Conservation (phyloP, 2,113 vertebrate species). For the Microcebus murinus region DNA sequence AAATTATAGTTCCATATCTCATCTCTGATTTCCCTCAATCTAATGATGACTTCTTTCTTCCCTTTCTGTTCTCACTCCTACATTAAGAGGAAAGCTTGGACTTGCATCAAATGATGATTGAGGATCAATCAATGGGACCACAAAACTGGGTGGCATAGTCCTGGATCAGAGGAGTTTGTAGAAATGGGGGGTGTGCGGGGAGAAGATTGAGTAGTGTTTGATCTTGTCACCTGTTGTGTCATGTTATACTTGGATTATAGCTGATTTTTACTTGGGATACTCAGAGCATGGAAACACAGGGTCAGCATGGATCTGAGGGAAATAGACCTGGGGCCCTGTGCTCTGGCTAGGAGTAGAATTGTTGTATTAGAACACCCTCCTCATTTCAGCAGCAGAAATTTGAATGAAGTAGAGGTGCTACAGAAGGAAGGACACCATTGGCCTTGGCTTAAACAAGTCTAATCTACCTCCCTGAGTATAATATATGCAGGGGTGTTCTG, state of each 20-base stretch:
- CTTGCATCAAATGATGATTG: background rate
- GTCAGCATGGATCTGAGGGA: background rate
- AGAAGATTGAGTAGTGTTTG: background rate
- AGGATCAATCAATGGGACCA: background rate
- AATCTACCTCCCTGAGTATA: background rate
- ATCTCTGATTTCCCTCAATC: background rate
- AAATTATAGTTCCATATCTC: background rate
- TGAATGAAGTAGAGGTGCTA: background rate
- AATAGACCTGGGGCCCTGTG: background rate
- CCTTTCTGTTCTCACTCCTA: background rate
- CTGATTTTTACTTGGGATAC: background rate
- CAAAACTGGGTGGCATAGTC: background rate
- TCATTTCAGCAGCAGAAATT: background rate
- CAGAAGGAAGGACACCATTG: background rate
- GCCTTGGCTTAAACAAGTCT: background rate
- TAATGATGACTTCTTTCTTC: background rate
- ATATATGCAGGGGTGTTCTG: background rate
- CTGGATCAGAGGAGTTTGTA: background rate
- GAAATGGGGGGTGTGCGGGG: background rate
- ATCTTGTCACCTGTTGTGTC: background rate
- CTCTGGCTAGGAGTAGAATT: background rate
- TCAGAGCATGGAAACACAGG: background rate
- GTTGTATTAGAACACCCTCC: background rate
- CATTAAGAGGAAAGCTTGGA: background rate
- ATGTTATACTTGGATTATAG: background rate